phyloP scores from a whole-genome alignment of 2,113 vertebrate species.

The Festucalex cinctus region DNA sequence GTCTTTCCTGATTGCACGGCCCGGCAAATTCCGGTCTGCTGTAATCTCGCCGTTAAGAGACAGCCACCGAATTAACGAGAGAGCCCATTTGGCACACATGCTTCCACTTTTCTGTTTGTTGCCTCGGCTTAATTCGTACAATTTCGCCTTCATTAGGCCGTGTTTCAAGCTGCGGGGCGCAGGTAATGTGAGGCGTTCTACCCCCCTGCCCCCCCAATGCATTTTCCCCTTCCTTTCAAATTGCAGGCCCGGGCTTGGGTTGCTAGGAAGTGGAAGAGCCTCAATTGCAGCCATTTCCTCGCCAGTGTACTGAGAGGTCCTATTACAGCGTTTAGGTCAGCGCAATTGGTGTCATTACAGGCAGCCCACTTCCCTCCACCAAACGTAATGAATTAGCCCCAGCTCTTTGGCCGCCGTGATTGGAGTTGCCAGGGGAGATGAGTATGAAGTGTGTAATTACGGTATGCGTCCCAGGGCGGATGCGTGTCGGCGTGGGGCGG shows the following conservation, averaged over 20 bases:
- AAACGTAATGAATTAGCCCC: slow-evolving; percentile 90
- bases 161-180: slow-evolving; percentile 66
- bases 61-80: slow-evolving; percentile 53
- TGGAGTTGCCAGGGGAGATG: slow-evolving; percentile 87
- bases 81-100: slow-evolving; percentile 69
- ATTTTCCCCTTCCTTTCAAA: slow-evolving; percentile 38
- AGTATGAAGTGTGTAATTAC: slow-evolving; percentile 78
- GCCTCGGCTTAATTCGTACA: slow-evolving; percentile 66
- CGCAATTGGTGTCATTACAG: slow-evolving; percentile 97
- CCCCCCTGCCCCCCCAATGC: slow-evolving; percentile 8
- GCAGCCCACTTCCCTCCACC: slow-evolving; percentile 90
- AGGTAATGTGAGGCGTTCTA: slow-evolving; percentile 72
- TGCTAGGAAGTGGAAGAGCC: slow-evolving; percentile 83
- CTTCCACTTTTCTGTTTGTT: slow-evolving; percentile 76
- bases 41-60: slow-evolving; percentile 58
- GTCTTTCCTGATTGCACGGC: slow-evolving; percentile 58
- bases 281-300: slow-evolving; percentile 90
- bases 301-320: slow-evolving; percentile 80
- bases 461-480: slow-evolving; percentile 62
- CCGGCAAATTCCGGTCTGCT: slow-evolving; percentile 52
- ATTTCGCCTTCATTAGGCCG: slow-evolving; percentile 73
- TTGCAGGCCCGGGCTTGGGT: slow-evolving; percentile 73
- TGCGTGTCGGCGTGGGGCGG: slow-evolving; percentile 56
- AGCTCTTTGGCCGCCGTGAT: slow-evolving; percentile 86
- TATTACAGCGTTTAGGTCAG: slow-evolving; percentile 91